Conservation (phyloP, 2,888 invertebrate genomes). For the Lasioglossum zephyrum region DNA sequence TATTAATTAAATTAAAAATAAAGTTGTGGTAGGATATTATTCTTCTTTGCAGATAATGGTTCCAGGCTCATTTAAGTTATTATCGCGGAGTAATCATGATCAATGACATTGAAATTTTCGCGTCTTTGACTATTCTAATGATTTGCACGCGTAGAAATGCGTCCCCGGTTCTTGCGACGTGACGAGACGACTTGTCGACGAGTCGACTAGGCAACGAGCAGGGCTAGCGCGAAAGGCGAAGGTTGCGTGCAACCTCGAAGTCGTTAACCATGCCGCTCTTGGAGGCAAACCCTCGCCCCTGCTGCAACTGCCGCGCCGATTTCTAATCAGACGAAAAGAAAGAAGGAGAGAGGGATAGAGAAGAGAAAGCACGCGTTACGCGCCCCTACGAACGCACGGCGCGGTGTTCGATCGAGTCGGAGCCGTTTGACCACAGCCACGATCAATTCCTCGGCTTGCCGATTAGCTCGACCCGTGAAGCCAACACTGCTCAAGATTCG, state of each 20-base stretch:
- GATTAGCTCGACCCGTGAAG: background rate
- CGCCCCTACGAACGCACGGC: constrained; percentile 15
- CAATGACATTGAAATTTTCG: too few species aligned
- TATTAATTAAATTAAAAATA: too few species aligned
- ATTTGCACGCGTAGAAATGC: background rate
- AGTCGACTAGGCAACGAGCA: background rate
- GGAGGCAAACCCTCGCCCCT: constrained; percentile 56
- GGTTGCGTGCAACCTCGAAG: constrained; percentile 65
- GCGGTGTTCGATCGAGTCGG: background rate
- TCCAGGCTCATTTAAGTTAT: too few species aligned
- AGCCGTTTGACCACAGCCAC: background rate
- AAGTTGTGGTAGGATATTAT: too few species aligned
- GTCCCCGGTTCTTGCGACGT: background rate
- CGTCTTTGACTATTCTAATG: background rate
- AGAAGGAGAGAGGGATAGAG: background rate
- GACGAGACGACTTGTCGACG: background rate
- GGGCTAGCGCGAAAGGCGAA: constrained; percentile 20
- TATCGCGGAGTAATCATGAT: too few species aligned
- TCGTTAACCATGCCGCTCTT: constrained; percentile 65
- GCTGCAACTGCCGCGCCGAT: constrained; percentile 45
- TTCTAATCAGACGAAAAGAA: constrained; percentile 49
- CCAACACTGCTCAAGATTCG: background rate
- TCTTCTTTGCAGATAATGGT: too few species aligned
- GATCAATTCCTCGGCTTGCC: constrained; percentile 18
- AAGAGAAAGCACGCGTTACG: constrained; percentile 28